phyloP scores from a whole-genome alignment of 1,140 invertebrate species.

The Orius laevigatus region DNA sequence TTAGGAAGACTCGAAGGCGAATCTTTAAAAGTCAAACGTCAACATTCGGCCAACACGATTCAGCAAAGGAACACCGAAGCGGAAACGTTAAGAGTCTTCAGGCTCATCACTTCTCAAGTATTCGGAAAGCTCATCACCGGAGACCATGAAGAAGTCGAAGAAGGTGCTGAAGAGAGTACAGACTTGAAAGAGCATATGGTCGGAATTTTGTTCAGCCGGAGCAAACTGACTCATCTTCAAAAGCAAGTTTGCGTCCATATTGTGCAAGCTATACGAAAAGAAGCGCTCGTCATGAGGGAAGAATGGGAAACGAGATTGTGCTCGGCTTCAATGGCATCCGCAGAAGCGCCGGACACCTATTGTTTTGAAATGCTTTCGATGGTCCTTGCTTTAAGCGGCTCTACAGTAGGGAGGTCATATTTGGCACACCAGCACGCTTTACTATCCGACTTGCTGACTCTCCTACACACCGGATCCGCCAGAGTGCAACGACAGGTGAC shows the following conservation, averaged over 20 bases:
- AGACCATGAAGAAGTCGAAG: constrained; percentile 28
- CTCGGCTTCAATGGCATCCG: constrained; percentile 29
- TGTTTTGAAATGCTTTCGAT: constrained; percentile 96
- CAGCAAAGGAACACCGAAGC: constrained; percentile 76
- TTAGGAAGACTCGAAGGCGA: constrained; percentile 40
- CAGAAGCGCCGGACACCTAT: constrained; percentile 63
- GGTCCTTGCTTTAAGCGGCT: constrained; percentile 85
- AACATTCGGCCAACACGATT: constrained; percentile 39
- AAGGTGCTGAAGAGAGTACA: constrained; percentile 51
- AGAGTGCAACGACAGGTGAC: constrained; percentile 84
- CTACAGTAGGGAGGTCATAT: constrained; percentile 73
- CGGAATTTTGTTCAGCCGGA: constrained; percentile 86
- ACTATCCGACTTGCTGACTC: constrained; percentile 64
- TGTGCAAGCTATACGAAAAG: constrained; percentile 79
- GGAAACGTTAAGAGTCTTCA: constrained; percentile 84
- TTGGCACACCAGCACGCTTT: constrained; percentile 75
- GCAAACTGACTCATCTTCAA: constrained; percentile 84
- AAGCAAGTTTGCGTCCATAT: constrained; percentile 90
- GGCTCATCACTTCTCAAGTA: constrained; percentile 83
- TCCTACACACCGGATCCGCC: constrained; percentile 86
- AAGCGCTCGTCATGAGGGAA: constrained; percentile 65
- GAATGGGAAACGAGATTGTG: constrained; percentile 61
- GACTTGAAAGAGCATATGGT: constrained; percentile 93
- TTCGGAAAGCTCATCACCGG: constrained; percentile 76
- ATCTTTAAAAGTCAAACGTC: constrained; percentile 29